These are phyloP conservation scores for Patiria pectinifera DNA, from an alignment of 53 echinoderm and acorn worm genomes.

Conservation along the genomic window DNA sequence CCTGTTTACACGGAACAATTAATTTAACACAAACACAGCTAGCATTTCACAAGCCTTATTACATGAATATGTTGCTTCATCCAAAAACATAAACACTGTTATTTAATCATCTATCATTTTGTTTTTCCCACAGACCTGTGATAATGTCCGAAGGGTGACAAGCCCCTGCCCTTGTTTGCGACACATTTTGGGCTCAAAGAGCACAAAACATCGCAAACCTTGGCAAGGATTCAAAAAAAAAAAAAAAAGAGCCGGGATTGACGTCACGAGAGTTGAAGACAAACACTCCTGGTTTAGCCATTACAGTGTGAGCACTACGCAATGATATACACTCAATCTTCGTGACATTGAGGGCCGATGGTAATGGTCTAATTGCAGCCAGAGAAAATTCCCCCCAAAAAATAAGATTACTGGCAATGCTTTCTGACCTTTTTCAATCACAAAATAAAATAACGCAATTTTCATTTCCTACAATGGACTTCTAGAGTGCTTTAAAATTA, in stretches of 20 bases:
- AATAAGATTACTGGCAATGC: background rate
- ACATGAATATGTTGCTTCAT: background rate
- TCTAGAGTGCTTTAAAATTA: background rate
- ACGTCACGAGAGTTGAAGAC: slow-evolving; percentile 22
- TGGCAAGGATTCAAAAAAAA: slow-evolving; percentile 26
- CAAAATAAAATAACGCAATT: background rate
- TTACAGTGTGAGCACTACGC: background rate
- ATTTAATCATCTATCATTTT: background rate
- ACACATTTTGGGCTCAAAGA: background rate
- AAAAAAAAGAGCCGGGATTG: slow-evolving; percentile 16
- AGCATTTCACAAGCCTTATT: no score
- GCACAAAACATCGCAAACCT: slow-evolving; percentile 6
- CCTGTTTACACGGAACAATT: no score
- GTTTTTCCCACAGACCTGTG: background rate
- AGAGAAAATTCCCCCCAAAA: background rate
- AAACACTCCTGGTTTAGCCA: slow-evolving; percentile 2
- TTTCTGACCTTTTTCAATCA: background rate
- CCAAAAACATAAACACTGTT: background rate
- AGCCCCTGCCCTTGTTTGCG: slow-evolving; percentile 14
- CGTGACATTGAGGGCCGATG: background rate
- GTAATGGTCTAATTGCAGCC: background rate
- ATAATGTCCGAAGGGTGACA: background rate
- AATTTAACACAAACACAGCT: no score
- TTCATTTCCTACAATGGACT: background rate
- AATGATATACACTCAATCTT: slow-evolving; percentile 18